Base-by-base conservation (phyloP, 1,140 invertebrate species). In the Orchesella cincta region DNA sequence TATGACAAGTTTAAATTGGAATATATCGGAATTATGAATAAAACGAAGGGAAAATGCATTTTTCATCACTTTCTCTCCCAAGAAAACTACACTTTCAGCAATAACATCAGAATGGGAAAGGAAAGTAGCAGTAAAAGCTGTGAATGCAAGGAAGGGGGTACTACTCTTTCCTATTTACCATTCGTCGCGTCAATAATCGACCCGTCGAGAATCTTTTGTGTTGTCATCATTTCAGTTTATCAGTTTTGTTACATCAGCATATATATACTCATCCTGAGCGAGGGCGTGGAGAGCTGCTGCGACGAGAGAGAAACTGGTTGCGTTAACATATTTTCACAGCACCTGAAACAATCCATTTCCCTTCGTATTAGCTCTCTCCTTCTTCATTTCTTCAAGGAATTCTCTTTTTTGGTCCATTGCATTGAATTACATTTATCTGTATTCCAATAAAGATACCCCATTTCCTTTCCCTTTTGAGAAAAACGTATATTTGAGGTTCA, bases 381-480 rank as follows among this genome's bases (percentile, higher is more conserved):
- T 33, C 26, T 67, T 67, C 62, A 67, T 46, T 46, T 46, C 20
- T 8, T 12, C 8, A 46, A 12, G 39, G 39, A 33, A 31, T 67
- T 5, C 28, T 3, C 31, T 33, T 67, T 67, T 67, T 67, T 67
- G 62, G 62, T 67, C 62, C 62, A 67, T 67, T 67, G 62, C 62
- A 67, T 67, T 67, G 62, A 67, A 67, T 67, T 67, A 67, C 62
- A 67, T 31, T 67, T 67, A 67, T 29, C 8, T 67, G 29, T 33
- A 67, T 67, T 67, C 62, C 62, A 67, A 67, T 67, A 67, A 67
- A 67, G 62, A 33, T 29, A 12, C 62, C 62, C 62, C 33, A 67
- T 67, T 67, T 67, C 31, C 62, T 67, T 67, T 33, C 29, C 12
- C 14, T 31, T 67, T 33, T 67, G 3, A 57, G 23, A 57, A 57